A percentile compares a stretch with the other conserved stretches of the same genome.
phyloP scores from a whole-genome alignment of 1,140 invertebrate species.

The Rhagoletis zephyria region DNA sequence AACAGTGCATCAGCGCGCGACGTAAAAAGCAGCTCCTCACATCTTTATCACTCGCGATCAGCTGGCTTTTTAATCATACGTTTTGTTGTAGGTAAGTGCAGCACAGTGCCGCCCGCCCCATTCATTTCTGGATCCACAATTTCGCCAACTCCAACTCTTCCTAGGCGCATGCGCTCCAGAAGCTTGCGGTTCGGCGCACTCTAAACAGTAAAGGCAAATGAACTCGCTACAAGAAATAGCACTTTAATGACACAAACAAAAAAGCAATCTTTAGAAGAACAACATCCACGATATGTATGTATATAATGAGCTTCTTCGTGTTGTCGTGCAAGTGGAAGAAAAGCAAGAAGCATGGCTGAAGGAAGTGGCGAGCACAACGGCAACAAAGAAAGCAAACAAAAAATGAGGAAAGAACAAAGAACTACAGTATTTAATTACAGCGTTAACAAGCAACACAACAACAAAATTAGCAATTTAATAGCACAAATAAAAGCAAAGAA shows the following conservation, averaged over 20 bases:
- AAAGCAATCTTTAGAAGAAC: neutral
- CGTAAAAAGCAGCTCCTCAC: neutral
- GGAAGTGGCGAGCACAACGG: neutral
- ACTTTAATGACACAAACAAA: neutral
- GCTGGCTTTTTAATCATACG: neutral
- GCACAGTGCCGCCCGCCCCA: neutral
- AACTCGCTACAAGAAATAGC: neutral
- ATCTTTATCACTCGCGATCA: neutral
- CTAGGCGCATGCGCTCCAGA: neutral
- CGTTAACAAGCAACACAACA: neutral
- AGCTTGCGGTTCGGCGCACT: neutral
- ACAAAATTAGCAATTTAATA: slow-evolving; percentile 16
- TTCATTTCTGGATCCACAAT: neutral
- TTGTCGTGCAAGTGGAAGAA: neutral
- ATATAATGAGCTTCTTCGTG: too few species aligned
- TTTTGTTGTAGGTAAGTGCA: slow-evolving; percentile 13
- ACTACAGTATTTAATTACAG: slow-evolving; percentile 24
- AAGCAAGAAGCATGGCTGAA: neutral
- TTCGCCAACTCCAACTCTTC: too few species aligned
- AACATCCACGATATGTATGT: neutral
- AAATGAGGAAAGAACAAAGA: neutral
- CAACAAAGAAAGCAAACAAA: neutral
- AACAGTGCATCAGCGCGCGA: neutral
- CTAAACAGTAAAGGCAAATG: neutral
- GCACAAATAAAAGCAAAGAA: neutral